Base-by-base conservation (phyloP, 2,113 vertebrate genomes). In the Thunnus thynnus region DNA sequence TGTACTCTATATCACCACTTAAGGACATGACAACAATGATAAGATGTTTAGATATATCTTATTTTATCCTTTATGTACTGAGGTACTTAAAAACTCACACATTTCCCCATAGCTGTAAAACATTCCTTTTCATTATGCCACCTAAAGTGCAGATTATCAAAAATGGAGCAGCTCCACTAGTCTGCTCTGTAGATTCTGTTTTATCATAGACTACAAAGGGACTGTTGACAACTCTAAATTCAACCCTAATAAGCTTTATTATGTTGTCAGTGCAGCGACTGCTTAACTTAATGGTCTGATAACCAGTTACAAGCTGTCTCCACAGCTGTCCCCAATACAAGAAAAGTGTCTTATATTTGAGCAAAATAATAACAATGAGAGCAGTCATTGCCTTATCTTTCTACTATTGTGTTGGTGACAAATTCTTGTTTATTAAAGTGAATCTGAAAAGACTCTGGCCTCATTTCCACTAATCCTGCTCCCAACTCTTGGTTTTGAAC, bases 351-450 rank as follows among this genome's bases (percentile, higher is more conserved):
- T 30, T 6, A 25, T 18, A 50, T 66, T 46, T 36, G 7, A 56
- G 25, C n/a, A 63, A 14, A 76, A 44, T 17, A 36, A 50, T 48
- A 20, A 36, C 36, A 8, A 9, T 36, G 36, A 41, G 36, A 41
- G 8, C 6, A 41, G 36, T 41, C 7, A 41, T 2, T 41, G 8
- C 2, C 36, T 41, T 41, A 41, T 41, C 36, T 41, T 41, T 9
- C 36, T 41, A 36, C 54, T 27, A 62, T 50, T 14, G 30, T 13
- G 3, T 41, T 54, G 20, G 5, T 44, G 20, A 64, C 4, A 20
- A 64, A 47, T 63, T 56, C 10, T 12, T 32, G 20, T 63, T 51
- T 13, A 66, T 70, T 66, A 80, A 60, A 80, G 13, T 58, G 5
- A 50, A 54, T 25, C 12, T n/a, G 22, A 8, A 13, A 32, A 56